Conservation (phyloP, 2,113 vertebrate species). For the Gavialis gangeticus region DNA sequence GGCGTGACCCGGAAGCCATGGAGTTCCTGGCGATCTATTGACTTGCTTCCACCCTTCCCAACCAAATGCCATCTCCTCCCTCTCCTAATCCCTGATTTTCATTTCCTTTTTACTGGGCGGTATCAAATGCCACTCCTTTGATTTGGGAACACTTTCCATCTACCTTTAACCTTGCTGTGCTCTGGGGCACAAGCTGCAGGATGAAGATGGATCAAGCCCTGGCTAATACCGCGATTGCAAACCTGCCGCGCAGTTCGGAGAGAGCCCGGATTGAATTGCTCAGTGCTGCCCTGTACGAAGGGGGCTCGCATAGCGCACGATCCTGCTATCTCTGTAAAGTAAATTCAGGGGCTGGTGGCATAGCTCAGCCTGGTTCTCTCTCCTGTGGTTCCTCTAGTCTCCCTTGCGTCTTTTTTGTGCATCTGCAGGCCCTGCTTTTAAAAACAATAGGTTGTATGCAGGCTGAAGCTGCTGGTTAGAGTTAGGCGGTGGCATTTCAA, state of each 20-base stretch:
- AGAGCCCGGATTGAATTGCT: not conserved
- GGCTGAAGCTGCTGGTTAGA: not conserved
- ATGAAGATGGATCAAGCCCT: not conserved
- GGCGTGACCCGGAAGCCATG: not conserved
- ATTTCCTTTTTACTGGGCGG: not conserved
- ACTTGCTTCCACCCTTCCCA: not conserved
- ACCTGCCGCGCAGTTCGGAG: not conserved
- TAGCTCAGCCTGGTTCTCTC: not conserved
- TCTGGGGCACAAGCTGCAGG: not conserved
- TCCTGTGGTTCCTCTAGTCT: not conserved
- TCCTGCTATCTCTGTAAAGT: not conserved
- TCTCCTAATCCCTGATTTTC: not conserved
- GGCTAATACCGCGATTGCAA: not conserved
- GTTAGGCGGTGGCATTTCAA: not conserved
- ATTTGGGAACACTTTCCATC: not conserved
- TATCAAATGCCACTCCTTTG: not conserved
- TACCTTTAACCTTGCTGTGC: not conserved
- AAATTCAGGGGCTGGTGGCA: too few relatives aligned
- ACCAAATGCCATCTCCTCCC: not conserved
- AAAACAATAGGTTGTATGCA: too few relatives aligned
- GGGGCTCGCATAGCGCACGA: too few relatives aligned
- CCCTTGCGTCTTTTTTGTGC: not conserved
- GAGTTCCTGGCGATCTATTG: slow-evolving; percentile 8
- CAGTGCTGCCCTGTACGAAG: not conserved
- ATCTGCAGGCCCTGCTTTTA: too few relatives aligned